Evolutionary conservation across 2,888 invertebrate species (phyloP).

Genomic region (Rhagonycha lutea): DNA sequence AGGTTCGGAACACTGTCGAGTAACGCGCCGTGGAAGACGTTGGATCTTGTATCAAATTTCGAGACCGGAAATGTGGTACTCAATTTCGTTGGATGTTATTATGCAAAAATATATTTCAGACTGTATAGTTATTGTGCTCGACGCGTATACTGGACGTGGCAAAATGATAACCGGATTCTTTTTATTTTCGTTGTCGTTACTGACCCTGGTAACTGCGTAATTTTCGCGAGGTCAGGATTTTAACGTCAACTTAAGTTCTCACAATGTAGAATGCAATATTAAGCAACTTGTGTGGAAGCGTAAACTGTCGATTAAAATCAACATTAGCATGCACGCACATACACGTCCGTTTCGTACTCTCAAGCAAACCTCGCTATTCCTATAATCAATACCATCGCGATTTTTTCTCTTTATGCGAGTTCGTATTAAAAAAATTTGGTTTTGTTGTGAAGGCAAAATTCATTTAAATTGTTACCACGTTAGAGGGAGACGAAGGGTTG

Average conservation of each 20-base stretch:
- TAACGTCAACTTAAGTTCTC: neutral
- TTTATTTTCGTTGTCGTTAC: constrained; percentile 34
- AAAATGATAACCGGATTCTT: constrained; percentile 27
- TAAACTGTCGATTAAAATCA: neutral
- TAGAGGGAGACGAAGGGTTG: neutral
- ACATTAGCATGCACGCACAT: neutral
- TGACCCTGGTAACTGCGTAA: constrained; percentile 37
- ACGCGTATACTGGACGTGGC: constrained; percentile 10
- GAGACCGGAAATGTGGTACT: constrained; percentile 14
- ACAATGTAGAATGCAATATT: neutral
- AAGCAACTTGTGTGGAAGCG: neutral
- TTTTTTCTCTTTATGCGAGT: neutral
- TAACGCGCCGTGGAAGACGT: neutral
- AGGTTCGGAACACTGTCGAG: neutral
- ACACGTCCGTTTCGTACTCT: neutral
- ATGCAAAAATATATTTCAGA: constrained; percentile 11
- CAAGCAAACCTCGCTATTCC: neutral
- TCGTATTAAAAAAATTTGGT: neutral
- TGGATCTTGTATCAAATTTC: constrained; percentile 14
- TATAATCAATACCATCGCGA: neutral
- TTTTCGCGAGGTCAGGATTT: constrained; percentile 31
- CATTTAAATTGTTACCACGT: neutral
- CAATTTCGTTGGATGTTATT: constrained; percentile 13
- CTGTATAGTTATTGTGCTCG: constrained; percentile 15
- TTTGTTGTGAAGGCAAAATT: neutral